Conservation (phyloP, 1,140 invertebrate genomes). For the Coptotermes formosanus region DNA sequence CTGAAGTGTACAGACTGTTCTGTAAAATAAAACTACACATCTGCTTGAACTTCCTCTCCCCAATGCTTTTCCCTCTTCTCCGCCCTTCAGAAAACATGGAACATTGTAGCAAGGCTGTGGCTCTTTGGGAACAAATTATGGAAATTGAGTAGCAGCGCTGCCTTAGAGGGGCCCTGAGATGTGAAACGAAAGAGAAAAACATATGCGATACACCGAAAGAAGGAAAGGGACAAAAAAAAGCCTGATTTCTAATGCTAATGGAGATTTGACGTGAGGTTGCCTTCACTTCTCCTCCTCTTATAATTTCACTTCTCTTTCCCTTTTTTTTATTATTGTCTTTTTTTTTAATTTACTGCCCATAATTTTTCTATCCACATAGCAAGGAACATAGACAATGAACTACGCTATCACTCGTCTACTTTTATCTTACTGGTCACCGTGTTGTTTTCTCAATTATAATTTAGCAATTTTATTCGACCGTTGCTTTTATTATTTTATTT, state of each 20-base stretch:
- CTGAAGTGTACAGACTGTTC: not conserved
- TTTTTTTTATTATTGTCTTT: not conserved
- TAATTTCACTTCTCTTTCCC: not conserved
- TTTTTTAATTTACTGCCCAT: not conserved
- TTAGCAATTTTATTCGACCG: not conserved
- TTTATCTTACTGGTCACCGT: not conserved
- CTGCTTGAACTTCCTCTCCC: not conserved
- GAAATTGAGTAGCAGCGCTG: not conserved
- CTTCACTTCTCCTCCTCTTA: not conserved
- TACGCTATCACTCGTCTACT: not conserved
- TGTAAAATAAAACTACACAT: not conserved
- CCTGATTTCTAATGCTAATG: conserved; percentile 12
- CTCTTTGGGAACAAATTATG: conserved; percentile 16
- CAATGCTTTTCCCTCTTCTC: not conserved
- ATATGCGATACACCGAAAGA: not conserved
- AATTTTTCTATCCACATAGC: not conserved
- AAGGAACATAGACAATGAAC: not conserved
- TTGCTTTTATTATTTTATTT: not conserved
- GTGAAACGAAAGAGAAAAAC: not conserved
- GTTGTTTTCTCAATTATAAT: not conserved
- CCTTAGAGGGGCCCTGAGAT: not conserved
- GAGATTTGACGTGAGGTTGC: conserved; percentile 4
- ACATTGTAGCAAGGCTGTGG: not conserved
- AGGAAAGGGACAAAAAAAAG: not conserved
- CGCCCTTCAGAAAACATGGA: not conserved